Base-by-base conservation (phyloP, 1,140 invertebrate genomes). In the Conus betulinus region DNA sequence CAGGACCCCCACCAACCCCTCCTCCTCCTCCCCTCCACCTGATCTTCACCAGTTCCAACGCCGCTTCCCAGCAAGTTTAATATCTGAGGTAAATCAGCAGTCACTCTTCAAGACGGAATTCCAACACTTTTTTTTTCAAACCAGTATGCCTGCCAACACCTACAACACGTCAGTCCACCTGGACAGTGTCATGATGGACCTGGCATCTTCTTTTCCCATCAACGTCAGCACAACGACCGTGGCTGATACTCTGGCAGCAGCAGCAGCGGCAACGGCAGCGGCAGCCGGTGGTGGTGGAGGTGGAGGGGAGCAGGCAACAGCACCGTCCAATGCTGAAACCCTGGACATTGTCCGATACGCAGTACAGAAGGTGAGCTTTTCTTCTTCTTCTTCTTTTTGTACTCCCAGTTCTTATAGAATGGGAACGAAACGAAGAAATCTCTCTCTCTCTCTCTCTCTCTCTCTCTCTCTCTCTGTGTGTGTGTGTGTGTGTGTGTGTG, bases 271-370 rank as follows among this genome's bases (percentile, higher is more conserved):
- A 3, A 3, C 39, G 39, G 39, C 39, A 39, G 39, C 39, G 39
- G 39, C 39, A 39, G 39, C 39, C 39, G 39, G 39, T 39, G 39
- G 39, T 39, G 39, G 39, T 39, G 39, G 39, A 39, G 39, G 39
- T 39, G 39, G 39, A 39, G 39, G 39, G 39, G 39, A 39, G 39
- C 0, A 39, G 39, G 3, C 39, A 39, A 39, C 39, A 39, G 27
- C 81, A 10, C 81, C 81, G 11, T 8, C 25, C 81, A 83, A 83
- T 52, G 81, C 81, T 3, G 81, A 83, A 52, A 53, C 25, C 25
- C 23, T 83, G 25, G 15, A 83, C 17, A 52, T 83, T 8, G 81
- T 83, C 15, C 81, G 81, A 10, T 83, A 83, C 81, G 81, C 81
- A 23, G 81, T 83, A 7, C 81, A 83, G 81, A 83, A 83, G 51